phyloP scores from a whole-genome alignment of 2,797 vertebrate genomes.

The Lepilemur ruficaudatus region DNA sequence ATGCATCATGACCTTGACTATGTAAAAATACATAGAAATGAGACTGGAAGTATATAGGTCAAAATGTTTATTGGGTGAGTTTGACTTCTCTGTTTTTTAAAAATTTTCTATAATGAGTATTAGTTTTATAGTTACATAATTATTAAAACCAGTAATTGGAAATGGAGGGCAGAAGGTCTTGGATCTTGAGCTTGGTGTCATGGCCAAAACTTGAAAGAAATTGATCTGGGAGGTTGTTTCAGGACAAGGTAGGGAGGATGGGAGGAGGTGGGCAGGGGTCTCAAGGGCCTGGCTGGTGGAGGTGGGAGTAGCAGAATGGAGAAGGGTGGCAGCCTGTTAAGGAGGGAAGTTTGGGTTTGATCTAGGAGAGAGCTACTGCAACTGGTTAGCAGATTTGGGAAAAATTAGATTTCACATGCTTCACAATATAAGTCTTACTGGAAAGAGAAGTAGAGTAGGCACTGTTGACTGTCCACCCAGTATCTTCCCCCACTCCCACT shows the following conservation, averaged over 20 bases:
- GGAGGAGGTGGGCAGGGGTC: neutral
- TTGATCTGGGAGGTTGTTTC: neutral
- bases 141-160: neutral
- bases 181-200: neutral
- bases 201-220: neutral
- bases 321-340: neutral
- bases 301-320: neutral
- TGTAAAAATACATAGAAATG: neutral
- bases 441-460: neutral
- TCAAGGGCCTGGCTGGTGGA: neutral
- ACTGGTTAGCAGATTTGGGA: neutral
- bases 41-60: neutral
- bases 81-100: neutral
- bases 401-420: neutral
- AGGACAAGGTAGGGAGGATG: neutral
- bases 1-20: neutral
- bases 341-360: neutral
- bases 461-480: neutral
- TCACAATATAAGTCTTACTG: neutral
- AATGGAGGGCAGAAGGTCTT: neutral
- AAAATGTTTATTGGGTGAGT: neutral
- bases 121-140: constrained; percentile 27
- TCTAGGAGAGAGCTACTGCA: neutral
- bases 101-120: neutral
- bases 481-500: neutral